Conservation (phyloP, 2,113 vertebrate species). For the Odobenus rosmarus region DNA sequence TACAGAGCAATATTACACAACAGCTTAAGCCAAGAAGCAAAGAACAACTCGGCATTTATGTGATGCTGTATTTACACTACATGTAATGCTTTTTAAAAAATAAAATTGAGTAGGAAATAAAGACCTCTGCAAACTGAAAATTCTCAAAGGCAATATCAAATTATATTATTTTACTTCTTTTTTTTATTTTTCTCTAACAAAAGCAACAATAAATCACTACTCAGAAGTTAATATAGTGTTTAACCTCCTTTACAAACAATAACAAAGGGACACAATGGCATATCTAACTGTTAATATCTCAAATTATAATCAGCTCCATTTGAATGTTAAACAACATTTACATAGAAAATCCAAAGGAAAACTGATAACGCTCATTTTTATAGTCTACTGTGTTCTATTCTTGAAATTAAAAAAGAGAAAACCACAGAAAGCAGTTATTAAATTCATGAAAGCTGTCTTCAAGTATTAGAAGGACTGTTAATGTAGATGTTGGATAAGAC, state of each 20-base stretch:
- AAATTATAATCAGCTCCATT: conserved; percentile 84
- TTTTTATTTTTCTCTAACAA: conserved; percentile 76
- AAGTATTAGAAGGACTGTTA: conserved; percentile 66
- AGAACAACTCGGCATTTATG: conserved; percentile 61
- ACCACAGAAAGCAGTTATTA: conserved; percentile 79
- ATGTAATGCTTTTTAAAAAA: conserved; percentile 69
- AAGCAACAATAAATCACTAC: conserved; percentile 76
- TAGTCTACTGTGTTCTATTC: conserved; percentile 75
- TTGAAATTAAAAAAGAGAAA: conserved; percentile 70
- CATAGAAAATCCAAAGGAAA: conserved; percentile 80
- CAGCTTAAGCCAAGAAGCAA: conserved; percentile 61
- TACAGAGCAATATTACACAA: conserved; percentile 56
- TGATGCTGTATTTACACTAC: conserved; percentile 69
- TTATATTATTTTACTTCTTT: conserved; percentile 80
- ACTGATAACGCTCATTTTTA: conserved; percentile 79
- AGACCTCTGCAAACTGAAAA: conserved; percentile 67
- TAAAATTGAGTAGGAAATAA: conserved; percentile 73
- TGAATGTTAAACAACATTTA: conserved; percentile 81
- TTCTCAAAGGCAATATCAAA: conserved; percentile 77
- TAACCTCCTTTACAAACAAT: conserved; percentile 81
- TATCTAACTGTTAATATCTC: conserved; percentile 83
- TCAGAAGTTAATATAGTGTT: conserved; percentile 81
- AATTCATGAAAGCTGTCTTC: conserved; percentile 77
- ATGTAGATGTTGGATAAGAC: conserved; percentile 53
- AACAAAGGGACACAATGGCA: conserved; percentile 80